These are phyloP conservation scores for Caenorhabditis latens DNA, from an alignment of 1,140 invertebrate genomes.

Conservation along the genomic window DNA sequence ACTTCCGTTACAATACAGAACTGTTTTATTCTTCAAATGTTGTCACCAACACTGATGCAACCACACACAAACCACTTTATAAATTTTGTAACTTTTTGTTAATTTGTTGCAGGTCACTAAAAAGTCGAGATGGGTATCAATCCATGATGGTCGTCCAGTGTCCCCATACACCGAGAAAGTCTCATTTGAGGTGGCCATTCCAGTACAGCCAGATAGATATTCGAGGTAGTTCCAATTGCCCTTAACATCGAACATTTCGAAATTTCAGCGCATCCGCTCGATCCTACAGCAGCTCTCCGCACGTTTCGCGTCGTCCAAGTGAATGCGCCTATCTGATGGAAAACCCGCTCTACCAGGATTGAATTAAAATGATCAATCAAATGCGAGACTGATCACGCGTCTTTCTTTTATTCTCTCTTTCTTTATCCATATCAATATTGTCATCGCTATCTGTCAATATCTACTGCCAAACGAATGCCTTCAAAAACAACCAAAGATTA, in stretches of 20 bases:
- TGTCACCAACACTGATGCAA: not conserved
- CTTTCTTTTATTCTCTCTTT: not conserved
- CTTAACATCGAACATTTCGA: not conserved
- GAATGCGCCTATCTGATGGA: conserved; percentile 59
- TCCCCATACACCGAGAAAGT: conserved; percentile 73
- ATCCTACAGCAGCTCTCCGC: conserved; percentile 51
- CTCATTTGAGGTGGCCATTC: conserved; percentile 62
- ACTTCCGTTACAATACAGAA: not conserved
- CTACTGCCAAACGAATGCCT: conserved; percentile 17
- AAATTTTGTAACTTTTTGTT: too few species aligned
- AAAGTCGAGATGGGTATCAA: conserved; percentile 74
- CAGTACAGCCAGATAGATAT: conserved; percentile 54
- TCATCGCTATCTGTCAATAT: conserved; percentile 8
- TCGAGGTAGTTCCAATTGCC: conserved; percentile 24
- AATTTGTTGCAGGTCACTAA: conserved; percentile 55
- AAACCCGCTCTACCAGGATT: conserved; percentile 59
- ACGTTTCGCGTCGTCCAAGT: conserved; percentile 39
- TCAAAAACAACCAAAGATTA: conserved; percentile 30
- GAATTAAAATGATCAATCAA: conserved; percentile 1
- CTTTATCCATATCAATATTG: conserved; percentile 11
- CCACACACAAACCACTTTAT: not conserved
- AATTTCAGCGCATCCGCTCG: conserved; percentile 46
- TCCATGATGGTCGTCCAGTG: conserved; percentile 77
- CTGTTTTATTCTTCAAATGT: not conserved
- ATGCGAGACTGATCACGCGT: conserved; percentile 30